phyloP scores from a whole-genome alignment of 2,888 invertebrate genomes.

The Escarpia spicata region DNA sequence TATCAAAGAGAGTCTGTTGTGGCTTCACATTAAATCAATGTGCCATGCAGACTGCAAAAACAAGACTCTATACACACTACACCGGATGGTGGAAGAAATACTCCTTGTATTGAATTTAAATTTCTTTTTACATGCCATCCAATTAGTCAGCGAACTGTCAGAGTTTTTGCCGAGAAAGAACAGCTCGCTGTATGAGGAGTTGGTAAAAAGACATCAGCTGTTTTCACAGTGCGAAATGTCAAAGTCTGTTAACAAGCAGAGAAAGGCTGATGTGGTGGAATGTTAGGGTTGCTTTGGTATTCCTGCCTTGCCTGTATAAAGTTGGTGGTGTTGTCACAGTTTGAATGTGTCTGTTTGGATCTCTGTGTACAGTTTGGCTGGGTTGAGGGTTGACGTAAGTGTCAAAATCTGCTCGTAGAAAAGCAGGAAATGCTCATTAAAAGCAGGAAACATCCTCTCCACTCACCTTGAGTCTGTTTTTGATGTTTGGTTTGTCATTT shows the following conservation, averaged over 20 bases:
- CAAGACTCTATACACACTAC: conserved; percentile 75
- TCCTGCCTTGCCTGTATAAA: not conserved
- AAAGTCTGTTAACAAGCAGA: conserved; percentile 30
- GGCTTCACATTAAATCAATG: not conserved
- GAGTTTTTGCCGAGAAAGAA: conserved; percentile 63
- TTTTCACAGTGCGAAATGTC: conserved; percentile 17
- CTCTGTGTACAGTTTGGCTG: not conserved
- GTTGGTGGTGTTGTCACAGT: not conserved
- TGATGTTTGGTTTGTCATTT: too few species aligned
- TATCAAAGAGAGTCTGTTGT: not conserved
- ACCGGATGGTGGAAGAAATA: conserved; percentile 85
- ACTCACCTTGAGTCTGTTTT: too few species aligned
- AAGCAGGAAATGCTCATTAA: too few species aligned
- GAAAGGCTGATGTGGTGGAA: conserved; percentile 66
- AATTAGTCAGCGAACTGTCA: conserved; percentile 78
- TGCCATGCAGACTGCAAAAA: conserved; percentile 3
- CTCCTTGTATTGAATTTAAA: not conserved
- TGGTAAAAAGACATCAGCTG: not conserved
- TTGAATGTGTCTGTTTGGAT: not conserved
- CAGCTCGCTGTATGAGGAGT: not conserved
- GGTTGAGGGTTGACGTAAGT: not conserved
- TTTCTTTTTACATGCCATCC: not conserved
- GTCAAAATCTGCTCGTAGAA: too few species aligned
- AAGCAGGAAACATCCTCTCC: too few species aligned
- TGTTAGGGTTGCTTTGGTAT: not conserved